A percentile compares a stretch with the other conserved stretches of the same genome.
phyloP scores from a whole-genome alignment of 2,113 vertebrate species.

The Mirounga angustirostris region DNA sequence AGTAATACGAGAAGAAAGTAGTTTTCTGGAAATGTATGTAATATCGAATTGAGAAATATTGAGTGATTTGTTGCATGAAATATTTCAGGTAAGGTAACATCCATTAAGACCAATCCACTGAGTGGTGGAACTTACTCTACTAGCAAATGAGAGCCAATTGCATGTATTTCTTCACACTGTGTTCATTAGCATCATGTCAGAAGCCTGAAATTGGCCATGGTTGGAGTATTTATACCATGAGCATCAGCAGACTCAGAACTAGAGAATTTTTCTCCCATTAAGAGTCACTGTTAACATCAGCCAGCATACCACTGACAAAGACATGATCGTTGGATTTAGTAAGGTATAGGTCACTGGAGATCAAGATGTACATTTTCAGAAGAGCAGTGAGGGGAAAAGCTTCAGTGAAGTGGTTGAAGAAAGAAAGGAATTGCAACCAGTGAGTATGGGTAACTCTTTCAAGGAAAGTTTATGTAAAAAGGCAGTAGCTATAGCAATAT shows the following conservation, averaged over 20 bases:
- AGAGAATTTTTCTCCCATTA: neutral
- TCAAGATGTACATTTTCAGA: neutral
- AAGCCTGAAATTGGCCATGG: neutral
- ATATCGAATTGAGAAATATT: neutral
- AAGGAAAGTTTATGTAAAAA: neutral
- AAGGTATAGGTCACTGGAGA: neutral
- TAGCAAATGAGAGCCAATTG: neutral
- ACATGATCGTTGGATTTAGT: neutral
- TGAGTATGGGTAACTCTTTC: neutral
- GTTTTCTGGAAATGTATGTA: neutral
- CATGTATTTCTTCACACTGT: neutral
- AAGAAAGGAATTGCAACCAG: neutral
- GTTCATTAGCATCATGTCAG: neutral
- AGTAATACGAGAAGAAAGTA: neutral
- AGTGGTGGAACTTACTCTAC: accelerated
- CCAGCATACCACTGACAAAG: neutral
- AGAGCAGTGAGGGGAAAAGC: neutral
- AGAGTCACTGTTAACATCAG: neutral
- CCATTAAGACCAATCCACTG: neutral
- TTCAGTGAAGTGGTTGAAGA: neutral
- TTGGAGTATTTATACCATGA: neutral
- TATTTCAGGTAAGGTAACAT: neutral
- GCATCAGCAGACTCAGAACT: neutral
- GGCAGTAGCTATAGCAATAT: neutral
- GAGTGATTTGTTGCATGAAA: neutral